Evolutionary conservation across 2,888 invertebrate genomes (phyloP), one percentile per base, ranked within the genome.

Genomic region (Laspeyria flexula): DNA sequence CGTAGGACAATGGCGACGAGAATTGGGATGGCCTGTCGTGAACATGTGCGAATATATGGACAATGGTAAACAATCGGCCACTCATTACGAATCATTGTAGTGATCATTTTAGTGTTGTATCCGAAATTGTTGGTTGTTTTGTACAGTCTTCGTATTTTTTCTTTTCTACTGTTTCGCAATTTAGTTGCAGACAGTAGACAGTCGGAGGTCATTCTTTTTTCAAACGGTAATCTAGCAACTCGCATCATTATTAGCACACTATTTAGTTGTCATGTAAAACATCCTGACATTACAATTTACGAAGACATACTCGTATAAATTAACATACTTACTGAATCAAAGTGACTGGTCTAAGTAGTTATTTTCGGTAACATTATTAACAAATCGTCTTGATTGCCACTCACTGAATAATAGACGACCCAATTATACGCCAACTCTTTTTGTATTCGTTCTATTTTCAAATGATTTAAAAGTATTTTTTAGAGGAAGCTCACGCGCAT

Each of bases 1-100:
- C 66, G 67, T 56, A 65, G 77, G 71, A 88, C 88, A 88, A 88
- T 83, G 77, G 83, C 73, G 69, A 68, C 79, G 81, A 71, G 81
- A 85, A 88, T 84, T 84, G 80, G 86, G 83, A 87, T 83, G 78
- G 73, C 62, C 70, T 69, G 69, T 71, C 75, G 71, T 75, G 75
- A 77, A 76, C 71, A 77, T 77, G 72, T 77, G 77, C 73, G 75
- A 78, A 77, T 77, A 73, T 71, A 63, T 71, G 73, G 75, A 83
- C 79, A 81, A 84, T 82, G 72, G 72, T 66, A 77, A 81, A 87
- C 85, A 86, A 85, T 83, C 72, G 72, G 60, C 66, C 62, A 70
- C 75, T 78, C 75, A 77, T 79, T 77, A 72, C 58, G 54, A 71
- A 73, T 65, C 55, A 64, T 73, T 73, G 67, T 66, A 49, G 61